Evolutionary conservation across 1,140 invertebrate species (phyloP).

Genomic region (Apis florea): DNA sequence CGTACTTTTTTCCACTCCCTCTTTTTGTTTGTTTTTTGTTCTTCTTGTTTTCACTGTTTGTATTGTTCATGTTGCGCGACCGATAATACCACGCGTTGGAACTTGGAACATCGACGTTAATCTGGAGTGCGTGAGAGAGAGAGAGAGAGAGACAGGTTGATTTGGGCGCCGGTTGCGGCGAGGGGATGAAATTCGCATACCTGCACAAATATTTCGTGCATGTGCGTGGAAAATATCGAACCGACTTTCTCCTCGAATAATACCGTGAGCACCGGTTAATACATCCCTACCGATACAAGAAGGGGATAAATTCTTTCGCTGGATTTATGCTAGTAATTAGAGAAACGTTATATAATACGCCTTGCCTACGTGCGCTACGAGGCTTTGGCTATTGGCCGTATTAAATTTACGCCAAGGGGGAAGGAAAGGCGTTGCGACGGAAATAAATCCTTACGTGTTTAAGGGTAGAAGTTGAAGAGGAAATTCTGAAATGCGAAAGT

Average conservation of each 20-base stretch:
- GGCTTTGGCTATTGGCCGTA: neutral
- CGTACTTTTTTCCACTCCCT: neutral
- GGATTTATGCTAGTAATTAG: conserved; percentile 58
- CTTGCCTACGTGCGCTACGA: neutral
- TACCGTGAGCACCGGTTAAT: neutral
- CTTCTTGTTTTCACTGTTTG: neutral
- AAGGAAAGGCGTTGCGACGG: neutral
- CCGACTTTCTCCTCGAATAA: conserved; percentile 38
- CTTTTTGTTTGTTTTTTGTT: neutral
- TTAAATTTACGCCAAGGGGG: conserved; percentile 8
- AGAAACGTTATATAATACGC: conserved; percentile 20
- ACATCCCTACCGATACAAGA: conserved; percentile 2
- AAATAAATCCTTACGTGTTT: conserved; percentile 22
- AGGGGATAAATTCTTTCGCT: conserved; percentile 54
- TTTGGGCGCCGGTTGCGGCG: neutral
- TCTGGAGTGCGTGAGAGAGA: conserved; percentile 47
- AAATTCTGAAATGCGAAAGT: too few relatives aligned
- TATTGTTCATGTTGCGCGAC: conserved; percentile 49
- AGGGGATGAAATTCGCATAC: conserved; percentile 56
- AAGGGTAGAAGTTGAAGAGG: neutral
- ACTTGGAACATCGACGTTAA: conserved; percentile 54
- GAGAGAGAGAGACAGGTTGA: conserved; percentile 1
- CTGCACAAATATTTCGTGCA: conserved; percentile 58
- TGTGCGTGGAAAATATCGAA: conserved; percentile 59
- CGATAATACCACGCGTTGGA: conserved; percentile 57